These are phyloP conservation scores for Pocillopora grandis DNA, from an alignment of 92 coral and sea anemone species.

Conservation along the genomic window DNA sequence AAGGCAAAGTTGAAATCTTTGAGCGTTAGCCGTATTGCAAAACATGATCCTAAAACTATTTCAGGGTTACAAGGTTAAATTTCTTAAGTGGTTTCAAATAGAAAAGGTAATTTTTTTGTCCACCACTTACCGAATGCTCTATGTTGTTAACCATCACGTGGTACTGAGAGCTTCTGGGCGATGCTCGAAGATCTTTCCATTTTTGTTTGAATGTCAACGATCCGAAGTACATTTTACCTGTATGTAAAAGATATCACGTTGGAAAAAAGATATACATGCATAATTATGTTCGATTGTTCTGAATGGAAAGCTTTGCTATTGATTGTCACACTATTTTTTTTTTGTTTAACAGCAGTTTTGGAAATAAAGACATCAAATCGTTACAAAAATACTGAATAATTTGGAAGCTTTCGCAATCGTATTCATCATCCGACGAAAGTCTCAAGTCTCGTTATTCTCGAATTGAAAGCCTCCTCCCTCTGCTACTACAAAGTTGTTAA, in stretches of 20 bases:
- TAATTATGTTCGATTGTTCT: neutral
- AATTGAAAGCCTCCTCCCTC: neutral
- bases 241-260: neutral
- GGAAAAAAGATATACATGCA: neutral
- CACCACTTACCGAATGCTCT: constrained; percentile 53
- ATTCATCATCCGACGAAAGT: no score
- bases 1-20: no score
- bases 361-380: no score
- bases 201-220: constrained; percentile 60
- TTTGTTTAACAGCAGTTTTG: no score
- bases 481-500: neutral
- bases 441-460: neutral
- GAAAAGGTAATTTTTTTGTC: neutral
- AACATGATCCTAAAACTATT: no score
- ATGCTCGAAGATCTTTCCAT: constrained; percentile 59
- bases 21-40: no score
- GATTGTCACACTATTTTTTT: no score
- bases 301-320: no score
- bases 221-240: constrained; percentile 48
- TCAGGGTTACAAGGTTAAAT: neutral
- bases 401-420: no score
- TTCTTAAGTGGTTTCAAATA: neutral
- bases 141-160: constrained; percentile 45
- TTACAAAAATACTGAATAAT: no score
- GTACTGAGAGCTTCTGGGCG: constrained; percentile 51